Evolutionary conservation across 2,888 invertebrate genomes (phyloP).

Genomic region (Dione juno): DNA sequence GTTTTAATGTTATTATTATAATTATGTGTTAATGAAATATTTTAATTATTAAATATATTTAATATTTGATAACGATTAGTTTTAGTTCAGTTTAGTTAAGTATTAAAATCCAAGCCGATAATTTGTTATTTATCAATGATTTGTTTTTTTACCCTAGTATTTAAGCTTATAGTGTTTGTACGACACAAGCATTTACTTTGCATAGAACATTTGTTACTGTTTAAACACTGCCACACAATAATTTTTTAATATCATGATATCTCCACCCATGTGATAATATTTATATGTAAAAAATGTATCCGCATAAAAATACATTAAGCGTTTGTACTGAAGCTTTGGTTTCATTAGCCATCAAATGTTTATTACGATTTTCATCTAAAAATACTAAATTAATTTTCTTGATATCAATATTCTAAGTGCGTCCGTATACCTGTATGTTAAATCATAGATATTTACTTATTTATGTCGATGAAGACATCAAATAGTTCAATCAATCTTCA

Average conservation of each 20-base stretch:
- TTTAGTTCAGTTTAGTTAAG: not conserved
- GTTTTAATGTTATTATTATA: no score
- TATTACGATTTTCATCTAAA: not conserved
- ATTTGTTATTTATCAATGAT: no score
- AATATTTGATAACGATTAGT: not conserved
- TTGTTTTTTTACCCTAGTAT: no score
- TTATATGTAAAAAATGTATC: not conserved
- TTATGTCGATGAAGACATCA: not conserved
- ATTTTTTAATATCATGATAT: no score
- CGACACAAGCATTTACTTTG: no score
- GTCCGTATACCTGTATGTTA: not conserved
- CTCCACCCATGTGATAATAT: not conserved
- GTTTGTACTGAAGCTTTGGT: not conserved
- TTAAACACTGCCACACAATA: no score
- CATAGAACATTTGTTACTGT: no score
- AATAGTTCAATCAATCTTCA: constrained; percentile 30
- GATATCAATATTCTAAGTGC: not conserved
- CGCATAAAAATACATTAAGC: not conserved
- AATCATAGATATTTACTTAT: not conserved
- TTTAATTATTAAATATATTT: not conserved
- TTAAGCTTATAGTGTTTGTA: no score
- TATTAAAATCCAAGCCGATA: not conserved
- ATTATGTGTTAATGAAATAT: not conserved
- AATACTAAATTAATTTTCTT: not conserved
- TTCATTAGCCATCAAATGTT: not conserved